A percentile compares a stretch with the other conserved stretches of the same genome.
phyloP scores from a whole-genome alignment of 2,113 vertebrate genomes.

The Hemicordylus capensis region DNA sequence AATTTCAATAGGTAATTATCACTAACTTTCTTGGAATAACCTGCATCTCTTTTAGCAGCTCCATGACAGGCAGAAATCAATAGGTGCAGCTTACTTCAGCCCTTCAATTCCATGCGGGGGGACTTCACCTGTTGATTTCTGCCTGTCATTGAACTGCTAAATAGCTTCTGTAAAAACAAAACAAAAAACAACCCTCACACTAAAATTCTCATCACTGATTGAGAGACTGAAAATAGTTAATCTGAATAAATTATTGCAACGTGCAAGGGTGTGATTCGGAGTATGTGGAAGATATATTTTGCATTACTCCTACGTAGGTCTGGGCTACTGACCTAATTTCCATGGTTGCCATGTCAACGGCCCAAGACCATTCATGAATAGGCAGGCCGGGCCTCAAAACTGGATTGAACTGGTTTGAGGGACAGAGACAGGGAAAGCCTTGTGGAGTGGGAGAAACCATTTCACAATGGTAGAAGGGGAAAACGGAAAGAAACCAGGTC shows the following conservation, averaged over 20 bases:
- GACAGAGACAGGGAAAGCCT: neutral
- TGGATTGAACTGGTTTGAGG: neutral
- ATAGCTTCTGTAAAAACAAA: neutral
- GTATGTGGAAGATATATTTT: neutral
- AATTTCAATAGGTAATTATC: too few species aligned
- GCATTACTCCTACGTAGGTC: neutral
- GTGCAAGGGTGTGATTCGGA: too few species aligned
- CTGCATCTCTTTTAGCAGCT: neutral
- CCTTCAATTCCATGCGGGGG: neutral
- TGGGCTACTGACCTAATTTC: conserved; percentile 4
- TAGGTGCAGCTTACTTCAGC: neutral
- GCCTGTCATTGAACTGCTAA: neutral
- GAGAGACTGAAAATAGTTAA: neutral
- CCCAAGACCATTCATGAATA: neutral
- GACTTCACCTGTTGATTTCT: neutral
- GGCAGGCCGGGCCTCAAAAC: neutral
- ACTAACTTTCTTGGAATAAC: too few species aligned
- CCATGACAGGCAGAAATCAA: neutral
- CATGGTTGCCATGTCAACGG: neutral
- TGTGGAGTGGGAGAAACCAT: conserved; percentile 16
- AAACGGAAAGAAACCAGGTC: too few species aligned
- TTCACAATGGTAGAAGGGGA: neutral
- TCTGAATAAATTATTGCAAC: neutral
- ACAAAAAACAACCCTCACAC: neutral
- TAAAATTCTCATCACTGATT: neutral